Evolutionary conservation across 2,888 invertebrate species (phyloP).

Genomic region (Leptothorax acervorum): DNA sequence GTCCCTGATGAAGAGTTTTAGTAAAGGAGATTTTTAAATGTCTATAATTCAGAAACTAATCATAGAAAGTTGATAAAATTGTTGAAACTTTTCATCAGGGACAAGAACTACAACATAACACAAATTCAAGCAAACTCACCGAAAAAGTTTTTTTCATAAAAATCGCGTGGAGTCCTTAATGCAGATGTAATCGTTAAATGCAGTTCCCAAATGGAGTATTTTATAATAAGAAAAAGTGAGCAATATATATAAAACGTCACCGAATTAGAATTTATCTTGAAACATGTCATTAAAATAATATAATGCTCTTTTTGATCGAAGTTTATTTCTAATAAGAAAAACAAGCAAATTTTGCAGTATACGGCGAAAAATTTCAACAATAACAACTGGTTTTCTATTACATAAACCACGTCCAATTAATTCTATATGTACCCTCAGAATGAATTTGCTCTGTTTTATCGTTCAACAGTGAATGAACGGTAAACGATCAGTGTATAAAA

Average conservation of each 20-base stretch:
- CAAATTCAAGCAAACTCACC: too few species aligned
- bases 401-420: constrained; percentile 41
- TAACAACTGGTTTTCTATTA: constrained; percentile 10
- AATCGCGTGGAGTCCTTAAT: not conserved
- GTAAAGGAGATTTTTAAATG: too few species aligned
- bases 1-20: too few species aligned
- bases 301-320: not conserved
- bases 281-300: not conserved
- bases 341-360: not conserved
- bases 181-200: not conserved
- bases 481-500: constrained; percentile 55
- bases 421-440: constrained; percentile 7
- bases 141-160: too few species aligned
- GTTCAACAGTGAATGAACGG: constrained; percentile 32
- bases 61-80: too few species aligned
- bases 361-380: not conserved
- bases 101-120: too few species aligned
- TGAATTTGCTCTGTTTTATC: constrained; percentile 33
- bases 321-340: not conserved
- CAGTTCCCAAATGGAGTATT: not conserved
- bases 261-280: not conserved
- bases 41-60: too few species aligned
- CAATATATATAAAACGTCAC: not conserved
- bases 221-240: not conserved
- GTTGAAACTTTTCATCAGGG: too few species aligned